Evolutionary conservation across 1,140 invertebrate genomes (phyloP), one percentile per base, ranked within the genome.

Genomic region (Hylyphantes graminicola): DNA sequence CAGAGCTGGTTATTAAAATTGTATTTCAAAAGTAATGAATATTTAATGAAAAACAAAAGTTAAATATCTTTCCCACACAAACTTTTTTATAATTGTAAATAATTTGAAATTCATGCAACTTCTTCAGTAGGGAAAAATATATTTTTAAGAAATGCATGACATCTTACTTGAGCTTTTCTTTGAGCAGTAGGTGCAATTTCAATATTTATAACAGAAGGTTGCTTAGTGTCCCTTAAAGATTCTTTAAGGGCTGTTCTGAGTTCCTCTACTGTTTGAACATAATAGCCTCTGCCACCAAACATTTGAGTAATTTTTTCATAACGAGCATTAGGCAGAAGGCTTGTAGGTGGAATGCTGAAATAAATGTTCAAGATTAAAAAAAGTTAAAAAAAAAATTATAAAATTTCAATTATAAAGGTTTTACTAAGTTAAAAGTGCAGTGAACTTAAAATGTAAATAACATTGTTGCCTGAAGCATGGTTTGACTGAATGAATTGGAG

Each of bases 251-350:
- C 95, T 12, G 88, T 87, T 75, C 93, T 90, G 65, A 98, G 90
- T 88, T 98, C 93, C 11, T 93, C 91, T 67, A 95, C 91, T 0
- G 93, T 95, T 76, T 91, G 92, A 81, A 94, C 96, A 86, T 95
- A 93, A 87, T 94, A 92, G n/a, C 97, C 97, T 85, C 92, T 92
- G 6, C 93, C 94, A 54, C 91, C 91, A 90, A 97, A 96, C 89
- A 98, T 92, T 89, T 93, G 92, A 91, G 96, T 93, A 92, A 98
- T 93, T 87, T 94, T 94, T 88, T 99, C 96, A 89, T 99, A 99
- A 75, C 93, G 93, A 0, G 94, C 93, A 88, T 94, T 93, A 50
- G 93, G 93, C 65, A 93, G 92, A 21, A 98, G 91, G 7, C 93
- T 92, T 57, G 93, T 94, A 0, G 97, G 95, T 72, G 96, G 96